phyloP scores from a whole-genome alignment of 2,113 vertebrate species.

The Caloenas nicobarica region DNA sequence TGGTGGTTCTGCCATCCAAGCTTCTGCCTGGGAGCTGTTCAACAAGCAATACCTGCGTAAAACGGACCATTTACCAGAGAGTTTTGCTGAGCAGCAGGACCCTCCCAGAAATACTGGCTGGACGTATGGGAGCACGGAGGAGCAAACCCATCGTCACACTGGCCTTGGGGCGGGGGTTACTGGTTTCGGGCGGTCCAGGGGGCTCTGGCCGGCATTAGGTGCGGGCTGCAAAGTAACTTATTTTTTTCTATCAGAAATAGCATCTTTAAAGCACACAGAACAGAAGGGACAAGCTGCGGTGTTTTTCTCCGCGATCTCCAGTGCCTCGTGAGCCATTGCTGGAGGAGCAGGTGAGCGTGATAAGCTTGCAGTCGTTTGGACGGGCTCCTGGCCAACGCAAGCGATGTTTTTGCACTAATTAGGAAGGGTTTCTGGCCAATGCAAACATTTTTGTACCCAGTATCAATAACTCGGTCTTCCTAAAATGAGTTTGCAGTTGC shows the following conservation, averaged over 20 bases:
- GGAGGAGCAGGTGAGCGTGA: not conserved
- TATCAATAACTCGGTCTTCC: not conserved
- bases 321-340: not conserved
- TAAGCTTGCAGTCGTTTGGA: fast-evolving
- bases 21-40: not conserved
- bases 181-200: fast-evolving
- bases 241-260: not conserved
- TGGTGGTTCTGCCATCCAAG: not conserved
- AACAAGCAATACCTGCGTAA: fast-evolving
- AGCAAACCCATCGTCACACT: fast-evolving
- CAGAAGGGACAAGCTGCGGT: not conserved
- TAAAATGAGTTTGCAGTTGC: not conserved
- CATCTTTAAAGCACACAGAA: fast-evolving
- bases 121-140: fast-evolving
- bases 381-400: not conserved
- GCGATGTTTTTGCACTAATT: not conserved
- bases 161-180: fast-evolving
- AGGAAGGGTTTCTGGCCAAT: not conserved
- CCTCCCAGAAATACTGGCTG: not conserved
- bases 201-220: fast-evolving
- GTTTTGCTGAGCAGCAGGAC: not conserved
- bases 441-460: not conserved
- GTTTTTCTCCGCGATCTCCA: fast-evolving
- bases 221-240: not conserved
- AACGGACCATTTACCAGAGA: not conserved